Evolutionary conservation across 1,140 invertebrate genomes (phyloP).

Genomic region (Patella vulgata): DNA sequence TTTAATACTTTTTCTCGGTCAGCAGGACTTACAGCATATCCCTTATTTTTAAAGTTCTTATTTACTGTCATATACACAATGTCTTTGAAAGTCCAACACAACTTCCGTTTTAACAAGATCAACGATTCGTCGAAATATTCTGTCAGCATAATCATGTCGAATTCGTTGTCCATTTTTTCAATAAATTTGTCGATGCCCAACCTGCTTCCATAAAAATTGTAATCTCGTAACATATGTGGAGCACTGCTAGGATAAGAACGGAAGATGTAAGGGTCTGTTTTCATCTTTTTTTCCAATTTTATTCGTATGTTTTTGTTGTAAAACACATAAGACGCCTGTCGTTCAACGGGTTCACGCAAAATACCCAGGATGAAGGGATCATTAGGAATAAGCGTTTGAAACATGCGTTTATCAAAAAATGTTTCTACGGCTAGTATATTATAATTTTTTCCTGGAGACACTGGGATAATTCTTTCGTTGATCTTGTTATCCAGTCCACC

Average conservation of each 20-base stretch:
- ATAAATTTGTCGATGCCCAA: conserved; percentile 40
- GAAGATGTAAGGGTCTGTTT: too few relatives aligned
- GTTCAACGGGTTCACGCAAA: conserved; percentile 42
- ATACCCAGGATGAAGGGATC: conserved; percentile 46
- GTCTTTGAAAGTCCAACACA: conserved; percentile 65
- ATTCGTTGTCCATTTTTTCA: conserved; percentile 36
- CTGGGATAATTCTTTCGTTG: conserved; percentile 3
- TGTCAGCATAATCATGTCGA: conserved; percentile 69
- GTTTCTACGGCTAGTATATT: conserved; percentile 25
- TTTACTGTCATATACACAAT: conserved; percentile 34
- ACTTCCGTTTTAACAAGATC: conserved; percentile 66
- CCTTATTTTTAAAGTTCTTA: too few relatives aligned
- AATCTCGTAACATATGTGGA: too few relatives aligned
- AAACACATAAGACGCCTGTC: conserved; percentile 41
- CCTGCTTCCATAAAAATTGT: too few relatives aligned
- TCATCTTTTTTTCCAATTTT: too few relatives aligned
- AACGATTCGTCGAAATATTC: conserved; percentile 71
- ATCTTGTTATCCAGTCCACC: conserved; percentile 9
- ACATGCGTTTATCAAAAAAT: background rate
- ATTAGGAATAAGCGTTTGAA: conserved; percentile 16
- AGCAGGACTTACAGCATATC: too few relatives aligned
- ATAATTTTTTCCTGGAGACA: conserved; percentile 15
- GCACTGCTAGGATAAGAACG: too few relatives aligned
- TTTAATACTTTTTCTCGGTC: too few relatives aligned
- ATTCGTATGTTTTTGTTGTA: conserved; percentile 36